These are phyloP conservation scores for Dromiciops gliroides DNA, from an alignment of 2,113 vertebrate genomes.

Conservation along the genomic window DNA sequence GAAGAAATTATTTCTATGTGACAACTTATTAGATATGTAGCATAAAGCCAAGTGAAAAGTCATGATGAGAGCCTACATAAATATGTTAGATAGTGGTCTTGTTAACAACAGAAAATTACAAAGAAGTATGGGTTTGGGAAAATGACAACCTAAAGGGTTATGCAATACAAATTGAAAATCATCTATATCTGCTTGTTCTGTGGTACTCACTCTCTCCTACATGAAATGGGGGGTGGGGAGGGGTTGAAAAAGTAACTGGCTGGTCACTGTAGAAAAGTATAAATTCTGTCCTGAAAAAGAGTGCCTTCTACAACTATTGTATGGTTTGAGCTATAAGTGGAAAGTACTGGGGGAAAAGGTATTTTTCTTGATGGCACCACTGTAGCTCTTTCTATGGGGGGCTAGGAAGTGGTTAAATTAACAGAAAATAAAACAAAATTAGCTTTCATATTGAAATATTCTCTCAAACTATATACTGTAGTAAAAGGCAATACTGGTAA, in stretches of 20 bases:
- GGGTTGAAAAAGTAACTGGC: not conserved
- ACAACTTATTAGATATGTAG: not conserved
- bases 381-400: not conserved
- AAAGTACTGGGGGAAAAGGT: not conserved
- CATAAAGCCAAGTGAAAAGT: not conserved
- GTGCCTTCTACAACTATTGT: not conserved
- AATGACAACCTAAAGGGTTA: not conserved
- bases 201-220: not conserved
- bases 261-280: not conserved
- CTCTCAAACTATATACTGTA: not conserved
- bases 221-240: not conserved
- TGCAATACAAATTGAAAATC: not conserved
- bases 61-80: not conserved
- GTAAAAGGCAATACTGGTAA: not conserved
- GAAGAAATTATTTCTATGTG: not conserved
- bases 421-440: not conserved
- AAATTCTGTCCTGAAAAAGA: not conserved
- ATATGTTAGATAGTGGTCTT: not conserved
- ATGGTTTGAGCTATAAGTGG: not conserved
- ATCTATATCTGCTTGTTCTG: not conserved
- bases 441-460: too few species aligned
- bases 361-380: not conserved
- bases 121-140: not conserved
- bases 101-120: not conserved
- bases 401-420: not conserved